Evolutionary conservation across 53 echinoderm and acorn worm species (phyloP), one percentile per base, ranked within the genome.

Genomic region (Astropecten irregularis): DNA sequence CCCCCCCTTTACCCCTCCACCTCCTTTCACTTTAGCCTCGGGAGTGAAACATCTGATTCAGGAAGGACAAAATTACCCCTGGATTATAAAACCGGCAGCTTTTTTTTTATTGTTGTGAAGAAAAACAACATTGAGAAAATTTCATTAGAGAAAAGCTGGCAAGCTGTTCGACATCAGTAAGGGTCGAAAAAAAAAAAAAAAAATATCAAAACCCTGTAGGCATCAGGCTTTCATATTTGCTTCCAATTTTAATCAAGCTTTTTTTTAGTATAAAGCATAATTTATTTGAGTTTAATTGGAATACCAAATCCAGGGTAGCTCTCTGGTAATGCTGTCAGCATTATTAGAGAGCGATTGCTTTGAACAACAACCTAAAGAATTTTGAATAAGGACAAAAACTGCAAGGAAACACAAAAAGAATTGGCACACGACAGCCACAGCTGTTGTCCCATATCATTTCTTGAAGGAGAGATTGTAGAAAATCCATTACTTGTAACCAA

Each of bases 51-150:
- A 11, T 6, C 42, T 8, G 42, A 42, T 6, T 42, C 42, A 8
- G 42, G 11, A 42, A n/a, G n/a, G n/a, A n/a, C n/a, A n/a, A n/a
- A n/a, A n/a, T n/a, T n/a, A n/a, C n/a, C n/a, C n/a, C n/a, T n/a
- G n/a, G n/a, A n/a, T n/a, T 25, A 13, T 36, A 64, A 64, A 36
- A 3, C 29, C 6, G 56, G 46, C 44, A 76, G 76, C 58, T 58
- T 76, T 76, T n/a, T n/a, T n/a, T n/a, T n/a, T n/a, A n/a, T n/a
- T 76, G 76, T 76, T 76, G 57, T 76, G 55, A 57, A 57, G 58
- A 26, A 76, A 76, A 76, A 76, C 58, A 76, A 76, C 76, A 36
- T 28, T 14, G 57, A 30, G 31, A 76, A 56, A 76, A 58, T 76
- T 76, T 76, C 76, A 76, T 76, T 76, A 76, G 40, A 9, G 18